Base-by-base conservation (phyloP, 2,888 invertebrate genomes). In the Xylocampa areola region DNA sequence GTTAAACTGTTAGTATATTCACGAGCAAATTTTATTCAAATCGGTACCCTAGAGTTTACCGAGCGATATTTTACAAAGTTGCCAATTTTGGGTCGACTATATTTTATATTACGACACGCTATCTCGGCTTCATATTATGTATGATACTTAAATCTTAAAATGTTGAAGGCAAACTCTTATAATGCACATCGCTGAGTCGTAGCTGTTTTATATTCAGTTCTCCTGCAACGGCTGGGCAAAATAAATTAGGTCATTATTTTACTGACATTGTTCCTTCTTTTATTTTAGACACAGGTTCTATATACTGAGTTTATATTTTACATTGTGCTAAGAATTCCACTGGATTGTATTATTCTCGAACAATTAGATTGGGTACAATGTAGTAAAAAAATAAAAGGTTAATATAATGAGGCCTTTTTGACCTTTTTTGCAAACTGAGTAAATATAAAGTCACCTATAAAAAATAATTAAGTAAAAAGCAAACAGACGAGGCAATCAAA, bases 161-260 rank as follows among this genome's bases (percentile, higher is more conserved):
- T 62, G 37, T 50, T 32, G 10, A 68, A 51, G 16, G 25, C 17
- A 16, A 17, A 19, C 27, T 51, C 27, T 52, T 44, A 55, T 36
- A 67, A 59, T 50, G 47, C 53, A 37, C 54, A 58, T 52, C 27
- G 30, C 32, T 4, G 55, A 57, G 32, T 40, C 35, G 33, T 57
- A 51, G 41, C 53, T 54, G 21, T 47, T 73, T 69, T 57, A 59
- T 54, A 73, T 60, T 59, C 51, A 51, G 58, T 65, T 59, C 39
- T 32, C 32, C 11, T 73, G 55, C 58, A 68, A 57, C 66, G 54
- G 37, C 73, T 62, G 51, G 54, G 45, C 35, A 45, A 62, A 66
- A 73, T 73, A 59, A 73, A 71, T 72, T 65, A 58, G 54, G 51
- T 40, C 54, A 68, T 71, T 68, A 71, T 60, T 63, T 51, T 43